Base-by-base conservation (phyloP, 2,797 vertebrate species). In the Sebastes hubbsi region DNA sequence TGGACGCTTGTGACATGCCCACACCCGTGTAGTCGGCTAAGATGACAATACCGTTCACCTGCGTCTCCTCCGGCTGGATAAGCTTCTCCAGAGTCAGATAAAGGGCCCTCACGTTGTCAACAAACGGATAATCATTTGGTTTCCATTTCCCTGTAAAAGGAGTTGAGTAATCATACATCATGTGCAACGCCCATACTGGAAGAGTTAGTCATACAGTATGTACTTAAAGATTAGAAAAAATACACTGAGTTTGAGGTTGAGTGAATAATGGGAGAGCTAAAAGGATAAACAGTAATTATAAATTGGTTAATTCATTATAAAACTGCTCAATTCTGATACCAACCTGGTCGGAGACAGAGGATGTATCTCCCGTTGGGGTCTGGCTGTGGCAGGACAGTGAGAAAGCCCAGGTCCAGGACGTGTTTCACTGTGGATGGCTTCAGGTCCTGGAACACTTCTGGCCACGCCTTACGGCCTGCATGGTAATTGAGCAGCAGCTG, bases 71-170 rank as follows among this genome's bases (percentile, higher is more conserved):
- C 0, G 99, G 96, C 92, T 99, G 98, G 91, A 99, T 98, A 91
- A 99, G 96, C 93, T 99, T 99, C 95, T 99, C 99, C 92, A 99
- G 94, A 0, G 98, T 99, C 95, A 99, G 94, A 90, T 99, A 99
- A 86, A 99, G 95, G 84, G 97, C 98, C 80, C 98, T 96, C 86
- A 99, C 97, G 69, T 99, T 99, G 92, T 99, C 99, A 1, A 98
- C 98, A 91, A 99, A 98, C 0, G 98, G 97, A 59, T 98, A 99
- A 92, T 96, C 96, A 75, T 97, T 97, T 6, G 98, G 97, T 86
- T 96, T 98, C 99, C 98, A 99, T 88, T 97, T 98, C 78, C 99
- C 99, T 99, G 90, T 8, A 54, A 58, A 55, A 77, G 11, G 25
- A 58, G 20, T 4, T 61, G 4, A 73, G 18, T 58, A 32, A 74